Conservation (phyloP, 2,888 invertebrate genomes). For the Amblyjoppa fuscipennis region DNA sequence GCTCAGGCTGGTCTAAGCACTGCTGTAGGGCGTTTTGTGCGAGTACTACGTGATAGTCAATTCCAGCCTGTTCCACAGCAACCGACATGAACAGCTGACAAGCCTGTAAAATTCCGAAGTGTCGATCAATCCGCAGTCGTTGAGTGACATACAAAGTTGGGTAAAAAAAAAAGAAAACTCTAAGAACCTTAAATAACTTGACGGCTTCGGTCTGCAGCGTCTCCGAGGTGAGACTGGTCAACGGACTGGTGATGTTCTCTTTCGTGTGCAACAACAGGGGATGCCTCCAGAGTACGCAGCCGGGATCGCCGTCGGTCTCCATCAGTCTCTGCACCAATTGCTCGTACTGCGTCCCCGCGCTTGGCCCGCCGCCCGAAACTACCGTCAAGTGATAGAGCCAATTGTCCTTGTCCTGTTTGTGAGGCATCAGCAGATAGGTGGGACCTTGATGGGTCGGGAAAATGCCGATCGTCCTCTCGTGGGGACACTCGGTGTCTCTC, state of each 20-base stretch:
- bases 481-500: conserved; percentile 90
- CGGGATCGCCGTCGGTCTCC: conserved; percentile 98
- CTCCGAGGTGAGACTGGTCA: conserved; percentile 96
- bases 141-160: not conserved
- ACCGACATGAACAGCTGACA: conserved; percentile 98
- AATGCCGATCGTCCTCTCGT: conserved; percentile 95
- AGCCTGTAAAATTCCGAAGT: conserved; percentile 87
- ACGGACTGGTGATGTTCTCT: conserved; percentile 94
- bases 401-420: conserved; percentile 97
- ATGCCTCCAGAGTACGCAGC: conserved; percentile 97
- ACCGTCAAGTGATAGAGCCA: conserved; percentile 95
- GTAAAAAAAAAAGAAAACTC: not conserved
- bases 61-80: conserved; percentile 97
- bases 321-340: conserved; percentile 97
- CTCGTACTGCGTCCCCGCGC: conserved; percentile 98
- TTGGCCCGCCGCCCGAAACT: conserved; percentile 96
- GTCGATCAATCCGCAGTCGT: not conserved
- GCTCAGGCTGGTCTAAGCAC: conserved; percentile 94
- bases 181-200: conserved; percentile 94
- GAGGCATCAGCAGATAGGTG: conserved; percentile 96
- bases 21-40: conserved; percentile 98
- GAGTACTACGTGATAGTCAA: conserved; percentile 98
- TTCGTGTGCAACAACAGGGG: conserved; percentile 96
- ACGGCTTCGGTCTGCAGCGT: conserved; percentile 95
- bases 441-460: conserved; percentile 98